Evolutionary conservation across 1,140 invertebrate species (phyloP).

Genomic region (Drosophila willistoni): DNA sequence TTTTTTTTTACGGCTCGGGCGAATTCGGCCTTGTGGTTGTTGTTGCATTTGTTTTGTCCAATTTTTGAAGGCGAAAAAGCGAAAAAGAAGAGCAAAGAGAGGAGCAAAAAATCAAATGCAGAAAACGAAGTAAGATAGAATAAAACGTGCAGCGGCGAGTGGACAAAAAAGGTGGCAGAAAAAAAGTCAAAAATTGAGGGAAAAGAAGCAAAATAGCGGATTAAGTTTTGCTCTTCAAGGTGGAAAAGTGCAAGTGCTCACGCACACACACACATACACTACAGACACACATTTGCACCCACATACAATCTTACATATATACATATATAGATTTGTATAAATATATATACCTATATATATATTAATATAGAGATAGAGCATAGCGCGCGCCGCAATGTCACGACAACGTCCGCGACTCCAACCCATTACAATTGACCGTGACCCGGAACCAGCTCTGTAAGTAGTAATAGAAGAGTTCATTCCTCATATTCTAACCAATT

Average conservation of each 20-base stretch:
- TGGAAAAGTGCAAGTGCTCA: conserved; percentile 10
- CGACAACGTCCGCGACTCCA: conserved; percentile 52
- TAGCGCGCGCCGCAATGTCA: conserved; percentile 53
- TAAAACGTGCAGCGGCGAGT: conserved; percentile 12
- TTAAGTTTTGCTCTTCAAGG: conserved; percentile 24
- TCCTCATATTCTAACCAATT: not conserved
- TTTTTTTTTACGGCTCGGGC: too few species aligned
- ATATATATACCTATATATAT: conserved; percentile 7
- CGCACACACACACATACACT: conserved; percentile 1
- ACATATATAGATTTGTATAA: conserved; percentile 4
- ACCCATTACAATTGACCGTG: conserved; percentile 46
- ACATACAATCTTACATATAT: conserved; percentile 6
- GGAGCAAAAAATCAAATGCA: conserved; percentile 40
- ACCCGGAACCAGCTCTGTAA: conserved; percentile 67
- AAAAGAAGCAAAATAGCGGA: conserved; percentile 35
- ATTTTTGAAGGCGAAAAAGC: not conserved
- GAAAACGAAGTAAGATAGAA: conserved; percentile 24
- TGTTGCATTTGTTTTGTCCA: too few species aligned
- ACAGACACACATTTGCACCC: conserved; percentile 4
- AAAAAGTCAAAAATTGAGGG: not conserved
- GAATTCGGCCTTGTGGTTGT: too few species aligned
- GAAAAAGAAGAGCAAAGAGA: conserved; percentile 21
- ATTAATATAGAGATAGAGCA: conserved; percentile 28
- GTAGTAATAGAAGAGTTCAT: conserved; percentile 24
- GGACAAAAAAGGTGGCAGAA: not conserved